Percentiles rank a stretch among this genome's conserved stretches.
Evolutionary conservation across 92 coral and sea anemone genomes (phyloP).

Genomic region (Phenganax marumi): DNA sequence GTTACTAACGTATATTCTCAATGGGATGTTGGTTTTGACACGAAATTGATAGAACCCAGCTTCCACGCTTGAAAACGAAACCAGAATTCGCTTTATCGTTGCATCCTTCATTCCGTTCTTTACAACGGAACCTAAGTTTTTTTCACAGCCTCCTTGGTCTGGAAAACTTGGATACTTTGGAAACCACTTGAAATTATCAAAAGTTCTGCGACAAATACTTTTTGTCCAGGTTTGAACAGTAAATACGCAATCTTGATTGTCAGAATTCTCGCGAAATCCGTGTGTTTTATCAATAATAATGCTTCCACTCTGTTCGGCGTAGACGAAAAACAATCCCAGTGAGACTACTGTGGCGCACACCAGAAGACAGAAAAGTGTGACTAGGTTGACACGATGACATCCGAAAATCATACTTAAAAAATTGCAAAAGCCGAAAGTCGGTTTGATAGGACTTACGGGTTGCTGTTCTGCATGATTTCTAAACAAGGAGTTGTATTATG

Average conservation of each 20-base stretch:
- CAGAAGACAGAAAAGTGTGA: not conserved
- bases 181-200: slow-evolving; percentile 13
- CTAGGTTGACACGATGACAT: not conserved
- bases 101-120: not conserved
- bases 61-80: slow-evolving; percentile 5
- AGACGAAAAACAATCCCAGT: not conserved
- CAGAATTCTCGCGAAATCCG: not conserved
- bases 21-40: not conserved
- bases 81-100: slow-evolving; percentile 20
- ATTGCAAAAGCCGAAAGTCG: not conserved
- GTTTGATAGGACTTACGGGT: too few relatives aligned
- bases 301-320: not conserved
- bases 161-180: slow-evolving; percentile 36
- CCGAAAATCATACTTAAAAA: not conserved
- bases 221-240: slow-evolving; percentile 9
- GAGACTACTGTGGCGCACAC: not conserved
- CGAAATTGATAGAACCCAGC: slow-evolving; percentile 36
- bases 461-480: too few relatives aligned
- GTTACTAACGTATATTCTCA: slow-evolving; percentile 4
- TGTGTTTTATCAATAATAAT: not conserved
- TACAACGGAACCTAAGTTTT: slow-evolving; percentile 3
- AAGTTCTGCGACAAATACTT: slow-evolving; percentile 15
- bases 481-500: too few relatives aligned
- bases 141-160: not conserved
- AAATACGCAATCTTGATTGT: not conserved